A percentile compares a stretch with the other conserved stretches of the same genome.
These are phyloP conservation scores for Acleris sparsana DNA, from an alignment of 2,888 invertebrate genomes.

Conservation along the genomic window DNA sequence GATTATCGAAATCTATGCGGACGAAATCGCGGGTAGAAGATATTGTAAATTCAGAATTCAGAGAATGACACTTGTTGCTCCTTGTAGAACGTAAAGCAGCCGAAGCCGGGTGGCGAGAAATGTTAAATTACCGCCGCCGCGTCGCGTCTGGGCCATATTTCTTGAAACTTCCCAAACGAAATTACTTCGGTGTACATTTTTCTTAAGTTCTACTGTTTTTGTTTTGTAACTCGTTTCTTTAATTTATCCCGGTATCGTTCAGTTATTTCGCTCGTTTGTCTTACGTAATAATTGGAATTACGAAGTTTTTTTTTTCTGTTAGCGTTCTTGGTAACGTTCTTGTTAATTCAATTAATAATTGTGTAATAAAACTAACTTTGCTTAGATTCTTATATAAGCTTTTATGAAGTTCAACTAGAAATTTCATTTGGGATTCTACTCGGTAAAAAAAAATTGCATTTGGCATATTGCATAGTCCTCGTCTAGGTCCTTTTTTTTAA, in stretches of 20 bases:
- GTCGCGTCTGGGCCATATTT: slow-evolving; percentile 44
- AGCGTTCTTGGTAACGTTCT: too few relatives aligned
- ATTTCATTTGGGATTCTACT: too few relatives aligned
- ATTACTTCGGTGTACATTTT: slow-evolving; percentile 55
- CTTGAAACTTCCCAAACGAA: slow-evolving; percentile 55
- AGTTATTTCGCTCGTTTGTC: slow-evolving; percentile 23
- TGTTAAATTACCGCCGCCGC: slow-evolving; percentile 32
- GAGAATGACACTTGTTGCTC: slow-evolving; percentile 19
- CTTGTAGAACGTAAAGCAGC: not conserved
- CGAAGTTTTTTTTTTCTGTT: not conserved
- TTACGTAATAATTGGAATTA: slow-evolving; percentile 21
- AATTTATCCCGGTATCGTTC: slow-evolving; percentile 44
- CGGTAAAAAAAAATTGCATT: too few relatives aligned
- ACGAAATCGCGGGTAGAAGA: too few relatives aligned
- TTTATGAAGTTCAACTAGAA: too few relatives aligned
- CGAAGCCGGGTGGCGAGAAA: slow-evolving; percentile 9
- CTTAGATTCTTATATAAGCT: too few relatives aligned
- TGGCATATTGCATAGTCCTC: too few relatives aligned
- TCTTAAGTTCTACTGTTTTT: slow-evolving; percentile 49
- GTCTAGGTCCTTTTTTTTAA: too few relatives aligned
- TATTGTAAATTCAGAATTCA: not conserved
- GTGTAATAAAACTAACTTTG: too few relatives aligned
- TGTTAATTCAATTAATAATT: too few relatives aligned
- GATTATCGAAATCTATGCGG: too few relatives aligned
- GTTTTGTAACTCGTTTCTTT: slow-evolving; percentile 51